Percentiles rank a stretch among this genome's conserved stretches.
Evolutionary conservation across 2,888 invertebrate species (phyloP).

Genomic region (Bedellia somnulentella): DNA sequence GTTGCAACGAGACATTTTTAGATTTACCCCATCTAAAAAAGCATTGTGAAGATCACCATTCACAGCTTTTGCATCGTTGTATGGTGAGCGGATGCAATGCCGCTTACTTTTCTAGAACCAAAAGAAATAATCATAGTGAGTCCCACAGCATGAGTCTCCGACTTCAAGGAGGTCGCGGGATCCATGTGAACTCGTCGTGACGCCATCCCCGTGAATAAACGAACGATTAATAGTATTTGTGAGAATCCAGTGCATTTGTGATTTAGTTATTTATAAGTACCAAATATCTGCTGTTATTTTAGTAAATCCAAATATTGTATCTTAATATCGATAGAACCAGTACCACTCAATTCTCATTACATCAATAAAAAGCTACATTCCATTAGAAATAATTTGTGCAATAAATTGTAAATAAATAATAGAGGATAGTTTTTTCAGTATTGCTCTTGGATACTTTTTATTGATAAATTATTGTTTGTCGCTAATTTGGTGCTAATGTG

Average conservation of each 20-base stretch:
- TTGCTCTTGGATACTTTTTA: too few relatives aligned
- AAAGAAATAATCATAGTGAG: slow-evolving; percentile 76
- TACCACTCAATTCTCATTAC: slow-evolving; percentile 22
- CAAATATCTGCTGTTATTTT: slow-evolving; percentile 23
- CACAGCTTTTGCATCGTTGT: slow-evolving; percentile 72
- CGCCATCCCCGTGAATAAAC: slow-evolving; percentile 16
- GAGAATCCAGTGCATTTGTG: slow-evolving; percentile 41
- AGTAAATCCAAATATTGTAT: slow-evolving; percentile 7
- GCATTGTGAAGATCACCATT: slow-evolving; percentile 72
- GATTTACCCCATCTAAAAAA: slow-evolving; percentile 67
- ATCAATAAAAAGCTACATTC: slow-evolving; percentile 32
- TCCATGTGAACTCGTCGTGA: slow-evolving; percentile 33
- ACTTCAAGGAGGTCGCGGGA: slow-evolving; percentile 29
- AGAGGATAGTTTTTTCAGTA: slow-evolving; percentile 15
- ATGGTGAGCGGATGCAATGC: slow-evolving; percentile 76
- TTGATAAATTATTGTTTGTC: too few relatives aligned
- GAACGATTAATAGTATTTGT: slow-evolving; percentile 9
- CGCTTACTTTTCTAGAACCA: slow-evolving; percentile 76
- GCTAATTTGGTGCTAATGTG: too few relatives aligned
- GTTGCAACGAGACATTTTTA: slow-evolving; percentile 67
- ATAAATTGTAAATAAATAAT: slow-evolving; percentile 24
- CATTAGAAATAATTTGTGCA: slow-evolving; percentile 47
- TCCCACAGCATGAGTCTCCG: slow-evolving; percentile 60
- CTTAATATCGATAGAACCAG: slow-evolving; percentile 14
- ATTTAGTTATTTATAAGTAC: slow-evolving; percentile 31